Evolutionary conservation across 2,797 vertebrate species (phyloP).

Genomic region (Sorex maritimensis): DNA sequence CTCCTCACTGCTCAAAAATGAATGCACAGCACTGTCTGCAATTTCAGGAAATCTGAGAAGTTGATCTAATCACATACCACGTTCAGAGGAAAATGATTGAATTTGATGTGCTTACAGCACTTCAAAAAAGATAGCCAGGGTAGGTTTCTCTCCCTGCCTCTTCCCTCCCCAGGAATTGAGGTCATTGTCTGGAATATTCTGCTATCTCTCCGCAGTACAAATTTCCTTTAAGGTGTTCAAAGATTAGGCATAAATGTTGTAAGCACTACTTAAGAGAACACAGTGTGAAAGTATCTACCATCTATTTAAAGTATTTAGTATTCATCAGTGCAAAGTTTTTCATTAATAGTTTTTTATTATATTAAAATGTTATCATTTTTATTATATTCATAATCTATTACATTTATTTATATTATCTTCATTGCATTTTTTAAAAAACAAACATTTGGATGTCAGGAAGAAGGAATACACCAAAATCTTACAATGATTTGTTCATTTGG

Average conservation of each 20-base stretch:
- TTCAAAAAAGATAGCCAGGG: not conserved
- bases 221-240: constrained; percentile 13
- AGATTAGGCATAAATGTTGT: constrained; percentile 14
- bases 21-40: not conserved
- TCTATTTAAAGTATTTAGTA: too few species aligned
- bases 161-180: not conserved
- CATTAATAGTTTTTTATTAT: too few species aligned
- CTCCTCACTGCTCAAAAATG: constrained; percentile 29
- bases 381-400: too few species aligned
- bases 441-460: not conserved
- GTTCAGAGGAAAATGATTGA: constrained; percentile 21
- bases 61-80: not conserved
- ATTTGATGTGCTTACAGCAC: not conserved
- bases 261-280: not conserved
- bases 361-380: too few species aligned
- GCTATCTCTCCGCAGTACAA: not conserved
- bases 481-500: constrained; percentile 22
- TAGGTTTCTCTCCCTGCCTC: not conserved
- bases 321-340: too few species aligned
- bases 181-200: not conserved
- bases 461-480: constrained; percentile 44
- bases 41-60: constrained; percentile 49
- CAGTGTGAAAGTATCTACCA: too few species aligned
- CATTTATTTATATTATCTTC: not conserved
- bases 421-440: not conserved